phyloP scores from a whole-genome alignment of 2,888 invertebrate genomes.

The Macrosiphum euphorbiae region DNA sequence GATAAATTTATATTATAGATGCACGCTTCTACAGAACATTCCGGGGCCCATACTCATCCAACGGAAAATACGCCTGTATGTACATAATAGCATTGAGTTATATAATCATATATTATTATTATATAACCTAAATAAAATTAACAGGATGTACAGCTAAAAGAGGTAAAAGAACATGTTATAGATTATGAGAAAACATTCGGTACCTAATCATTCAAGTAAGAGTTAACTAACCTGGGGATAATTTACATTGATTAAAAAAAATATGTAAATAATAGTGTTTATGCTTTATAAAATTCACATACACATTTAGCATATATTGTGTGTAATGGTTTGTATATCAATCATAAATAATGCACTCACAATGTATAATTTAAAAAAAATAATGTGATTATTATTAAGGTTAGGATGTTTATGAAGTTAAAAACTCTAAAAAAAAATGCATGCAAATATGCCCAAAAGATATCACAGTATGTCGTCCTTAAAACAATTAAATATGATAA shows the following conservation, averaged over 20 bases:
- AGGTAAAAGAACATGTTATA: conserved; percentile 65
- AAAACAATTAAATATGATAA: neutral
- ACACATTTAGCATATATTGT: neutral
- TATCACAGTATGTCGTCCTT: neutral
- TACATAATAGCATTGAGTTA: conserved; percentile 65
- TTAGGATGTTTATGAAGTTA: neutral
- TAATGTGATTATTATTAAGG: neutral
- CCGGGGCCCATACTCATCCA: conserved; percentile 16
- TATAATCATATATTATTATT: conserved; percentile 48
- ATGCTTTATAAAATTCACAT: conserved; percentile 39
- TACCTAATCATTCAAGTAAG: conserved; percentile 59
- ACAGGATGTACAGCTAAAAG: conserved; percentile 63
- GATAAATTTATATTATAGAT: conserved; percentile 58
- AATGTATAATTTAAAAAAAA: neutral
- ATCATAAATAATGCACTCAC: neutral
- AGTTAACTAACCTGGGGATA: conserved; percentile 43
- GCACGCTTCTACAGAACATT: conserved; percentile 54
- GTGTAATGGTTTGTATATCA: neutral
- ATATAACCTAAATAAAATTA: conserved; percentile 49
- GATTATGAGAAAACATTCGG: conserved; percentile 73
- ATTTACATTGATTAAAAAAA: conserved; percentile 14
- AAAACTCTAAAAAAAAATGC: neutral
- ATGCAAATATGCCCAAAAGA: neutral
- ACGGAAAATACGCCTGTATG: conserved; percentile 68
- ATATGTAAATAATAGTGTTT: neutral